A percentile compares a stretch with the other conserved stretches of the same genome.
These are phyloP conservation scores for Liposcelis brunnea DNA, from an alignment of 2,888 invertebrate species.

Conservation along the genomic window DNA sequence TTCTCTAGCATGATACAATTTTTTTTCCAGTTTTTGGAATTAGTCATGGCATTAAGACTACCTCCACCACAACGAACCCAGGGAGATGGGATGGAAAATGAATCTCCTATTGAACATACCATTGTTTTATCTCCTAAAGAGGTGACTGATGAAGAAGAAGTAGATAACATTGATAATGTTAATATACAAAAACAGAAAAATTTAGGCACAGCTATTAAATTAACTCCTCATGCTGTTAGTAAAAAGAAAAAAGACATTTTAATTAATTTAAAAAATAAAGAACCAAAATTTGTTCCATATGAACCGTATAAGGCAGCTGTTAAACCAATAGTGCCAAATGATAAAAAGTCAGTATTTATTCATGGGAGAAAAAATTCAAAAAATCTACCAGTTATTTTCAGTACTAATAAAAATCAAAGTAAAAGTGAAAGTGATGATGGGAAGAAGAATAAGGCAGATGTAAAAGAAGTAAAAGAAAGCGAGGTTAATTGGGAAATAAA, in stretches of 20 bases:
- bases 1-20: conserved; percentile 9
- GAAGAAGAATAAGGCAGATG: conserved; percentile 16
- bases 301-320: conserved; percentile 79
- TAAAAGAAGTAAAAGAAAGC: conserved; percentile 11
- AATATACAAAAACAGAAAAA: conserved; percentile 15
- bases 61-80: conserved; percentile 35
- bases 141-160: conserved; percentile 20
- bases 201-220: too few species aligned
- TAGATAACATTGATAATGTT: conserved; percentile 19
- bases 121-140: neutral
- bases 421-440: conserved; percentile 19
- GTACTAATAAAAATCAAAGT: conserved; percentile 9
- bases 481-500: conserved; percentile 28
- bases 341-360: conserved; percentile 24
- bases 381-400: conserved; percentile 45
- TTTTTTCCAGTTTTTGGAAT: too few species aligned
- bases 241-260: too few species aligned
- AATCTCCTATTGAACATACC: conserved; percentile 17
- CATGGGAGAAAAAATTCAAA: conserved; percentile 20
- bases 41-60: conserved; percentile 1
- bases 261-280: conserved; percentile 25
- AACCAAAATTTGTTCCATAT: conserved; percentile 73
- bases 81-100: conserved; percentile 63
- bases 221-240: too few species aligned
- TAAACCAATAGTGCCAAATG: conserved; percentile 48